Evolutionary conservation across 2,113 vertebrate genomes (phyloP).

Genomic region (Dipodomys merriami): DNA sequence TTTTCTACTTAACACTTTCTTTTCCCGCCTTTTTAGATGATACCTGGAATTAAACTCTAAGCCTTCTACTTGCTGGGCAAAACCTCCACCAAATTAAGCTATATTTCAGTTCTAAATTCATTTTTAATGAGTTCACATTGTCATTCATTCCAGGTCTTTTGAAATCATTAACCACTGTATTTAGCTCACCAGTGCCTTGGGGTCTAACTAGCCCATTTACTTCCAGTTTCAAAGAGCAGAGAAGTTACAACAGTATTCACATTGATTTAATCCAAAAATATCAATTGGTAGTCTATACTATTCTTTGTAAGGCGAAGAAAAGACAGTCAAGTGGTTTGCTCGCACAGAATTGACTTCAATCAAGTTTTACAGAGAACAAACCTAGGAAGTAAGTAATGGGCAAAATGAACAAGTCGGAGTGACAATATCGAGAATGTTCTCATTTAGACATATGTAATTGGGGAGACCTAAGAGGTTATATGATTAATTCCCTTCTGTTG

Average conservation of each 20-base stretch:
- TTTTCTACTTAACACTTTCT: background rate
- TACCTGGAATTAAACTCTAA: too few species aligned
- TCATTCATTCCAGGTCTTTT: background rate
- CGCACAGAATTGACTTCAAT: background rate
- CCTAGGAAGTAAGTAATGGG: background rate
- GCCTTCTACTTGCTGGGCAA: too few species aligned
- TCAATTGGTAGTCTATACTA: too few species aligned
- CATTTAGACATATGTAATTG: rapidly evolving
- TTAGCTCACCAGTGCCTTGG: background rate
- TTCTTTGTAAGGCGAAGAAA: too few species aligned
- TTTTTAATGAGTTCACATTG: background rate
- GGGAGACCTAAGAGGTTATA: background rate
- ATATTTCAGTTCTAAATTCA: too few species aligned
- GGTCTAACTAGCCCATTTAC: background rate
- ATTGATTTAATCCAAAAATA: background rate
- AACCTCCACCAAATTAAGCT: too few species aligned
- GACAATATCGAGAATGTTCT: rapidly evolving
- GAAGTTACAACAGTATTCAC: background rate
- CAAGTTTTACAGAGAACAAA: background rate
- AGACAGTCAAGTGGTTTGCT: background rate
- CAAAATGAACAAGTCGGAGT: background rate
- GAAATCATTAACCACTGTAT: background rate
- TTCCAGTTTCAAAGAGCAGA: background rate
- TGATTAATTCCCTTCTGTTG: background rate
- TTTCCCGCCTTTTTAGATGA: too few species aligned